Evolutionary conservation across 2,888 invertebrate genomes (phyloP), one percentile per base, ranked within the genome.

Genomic region (Patella ulyssiponensis): DNA sequence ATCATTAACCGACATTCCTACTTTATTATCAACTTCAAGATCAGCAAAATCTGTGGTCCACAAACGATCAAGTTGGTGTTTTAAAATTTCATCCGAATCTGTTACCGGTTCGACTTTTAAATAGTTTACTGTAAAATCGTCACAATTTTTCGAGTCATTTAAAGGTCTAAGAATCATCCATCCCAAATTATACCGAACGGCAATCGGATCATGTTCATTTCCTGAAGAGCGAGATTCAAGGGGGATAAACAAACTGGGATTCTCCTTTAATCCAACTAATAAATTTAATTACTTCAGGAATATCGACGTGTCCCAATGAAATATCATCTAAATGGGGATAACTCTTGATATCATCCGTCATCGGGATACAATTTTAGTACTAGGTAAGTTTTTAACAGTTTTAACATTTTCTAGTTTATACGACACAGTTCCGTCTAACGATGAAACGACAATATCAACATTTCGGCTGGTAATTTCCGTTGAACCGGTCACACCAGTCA

Each of bases 301-400:
- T 17, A 54, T 54, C 54, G 12, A 54, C 12, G 17, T 54, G 14
- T 12, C 17, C 54, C 12, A 54, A 15, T 15, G 2, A 54, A 15
- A 54, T 12, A 17, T 54, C 54, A 12, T 54, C 14, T 54, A 54
- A 54, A 17, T 54, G 54, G 54, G 54, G 17, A 54, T 15, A 54
- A 15, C 14, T 12, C 17, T 54, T 54, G 12, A 54, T 12, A 54
- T 54, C 54, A 54, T 17, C 54, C 12, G 54, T 15, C 56, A 56
- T 56, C 14, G 56, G 56, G n/a, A 56, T 56, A 56, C 14, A 14
- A 56, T 14, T 56, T 56, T 56, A 17, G 56, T 4, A 56, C 5
- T 56, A 56, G 56, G 56, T 56, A 56, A 56, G n/a, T 56, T n/a
- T 17, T 56, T 56, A 56, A 56, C 56, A 56, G 56, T 56, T n/a